Percentiles rank a stretch among this genome's conserved stretches.
These are phyloP conservation scores for Columba janthina DNA, from an alignment of 2,113 vertebrate genomes.

Conservation along the genomic window DNA sequence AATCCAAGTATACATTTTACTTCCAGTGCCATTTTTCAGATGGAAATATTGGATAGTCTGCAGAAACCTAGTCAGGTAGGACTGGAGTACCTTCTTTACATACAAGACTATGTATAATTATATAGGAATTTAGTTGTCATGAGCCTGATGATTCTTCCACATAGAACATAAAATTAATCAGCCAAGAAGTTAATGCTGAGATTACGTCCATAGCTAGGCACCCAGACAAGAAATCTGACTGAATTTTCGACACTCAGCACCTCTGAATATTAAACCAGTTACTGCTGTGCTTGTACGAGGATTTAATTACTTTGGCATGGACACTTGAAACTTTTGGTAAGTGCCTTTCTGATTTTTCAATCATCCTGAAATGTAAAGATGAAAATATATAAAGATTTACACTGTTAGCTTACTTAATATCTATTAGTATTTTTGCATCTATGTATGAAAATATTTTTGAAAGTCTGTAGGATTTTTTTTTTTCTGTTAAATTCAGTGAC, in stretches of 20 bases:
- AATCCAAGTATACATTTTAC: background rate
- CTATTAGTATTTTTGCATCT: background rate
- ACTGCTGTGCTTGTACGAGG: background rate
- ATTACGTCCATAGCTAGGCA: background rate
- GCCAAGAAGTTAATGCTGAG: background rate
- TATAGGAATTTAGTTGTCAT: background rate
- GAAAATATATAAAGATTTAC: background rate
- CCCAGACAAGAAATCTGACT: background rate
- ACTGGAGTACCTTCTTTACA: background rate
- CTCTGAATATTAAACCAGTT: background rate
- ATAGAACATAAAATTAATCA: background rate
- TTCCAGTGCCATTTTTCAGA: background rate
- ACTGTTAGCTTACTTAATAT: background rate
- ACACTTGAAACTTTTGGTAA: background rate
- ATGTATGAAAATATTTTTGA: background rate
- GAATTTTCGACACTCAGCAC: background rate
- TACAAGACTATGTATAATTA: background rate
- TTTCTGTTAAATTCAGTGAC: background rate
- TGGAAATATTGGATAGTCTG: background rate
- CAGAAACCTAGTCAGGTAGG: background rate
- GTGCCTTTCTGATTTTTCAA: background rate
- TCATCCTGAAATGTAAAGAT: background rate
- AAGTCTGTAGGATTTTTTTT: background rate
- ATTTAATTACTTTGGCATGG: background rate
- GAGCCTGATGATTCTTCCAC: background rate